Evolutionary conservation across 2,888 invertebrate species (phyloP).

Genomic region (Plemyria rubiginata): DNA sequence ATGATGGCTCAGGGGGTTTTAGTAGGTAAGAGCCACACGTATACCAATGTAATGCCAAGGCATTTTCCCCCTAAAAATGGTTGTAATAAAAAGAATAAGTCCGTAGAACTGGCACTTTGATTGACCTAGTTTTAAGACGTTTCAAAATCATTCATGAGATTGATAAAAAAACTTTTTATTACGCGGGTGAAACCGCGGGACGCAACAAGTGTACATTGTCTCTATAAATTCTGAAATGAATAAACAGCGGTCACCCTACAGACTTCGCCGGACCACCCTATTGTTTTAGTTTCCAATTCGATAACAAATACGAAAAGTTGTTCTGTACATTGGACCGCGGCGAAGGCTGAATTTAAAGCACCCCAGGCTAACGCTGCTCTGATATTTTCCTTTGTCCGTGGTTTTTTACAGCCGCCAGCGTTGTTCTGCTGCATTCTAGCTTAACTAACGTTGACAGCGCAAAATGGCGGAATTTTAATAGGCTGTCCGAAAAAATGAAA

Average conservation of each 20-base stretch:
- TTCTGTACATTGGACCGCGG: constrained; percentile 32
- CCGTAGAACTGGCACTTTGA: too few species aligned
- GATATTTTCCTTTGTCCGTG: constrained; percentile 26
- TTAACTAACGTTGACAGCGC: neutral
- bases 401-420: neutral
- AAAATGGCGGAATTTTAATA: constrained; percentile 4
- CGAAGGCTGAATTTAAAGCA: constrained; percentile 38
- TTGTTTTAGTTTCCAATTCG: constrained; percentile 44
- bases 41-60: too few species aligned
- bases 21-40: too few species aligned
- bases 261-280: constrained; percentile 32
- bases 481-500: neutral
- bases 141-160: too few species aligned
- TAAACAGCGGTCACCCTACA: constrained; percentile 15
- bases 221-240: neutral
- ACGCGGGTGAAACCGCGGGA: too few species aligned
- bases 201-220: too few species aligned
- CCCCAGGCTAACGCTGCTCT: constrained; percentile 28
- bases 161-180: too few species aligned
- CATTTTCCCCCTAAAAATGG: too few species aligned
- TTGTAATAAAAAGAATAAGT: too few species aligned
- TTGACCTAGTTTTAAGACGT: too few species aligned
- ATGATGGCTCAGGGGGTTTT: too few species aligned
- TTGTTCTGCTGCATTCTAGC: neutral
- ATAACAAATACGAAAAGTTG: constrained; percentile 44